Evolutionary conservation across 2,113 vertebrate genomes (phyloP).

Genomic region (Pantherophis guttatus): DNA sequence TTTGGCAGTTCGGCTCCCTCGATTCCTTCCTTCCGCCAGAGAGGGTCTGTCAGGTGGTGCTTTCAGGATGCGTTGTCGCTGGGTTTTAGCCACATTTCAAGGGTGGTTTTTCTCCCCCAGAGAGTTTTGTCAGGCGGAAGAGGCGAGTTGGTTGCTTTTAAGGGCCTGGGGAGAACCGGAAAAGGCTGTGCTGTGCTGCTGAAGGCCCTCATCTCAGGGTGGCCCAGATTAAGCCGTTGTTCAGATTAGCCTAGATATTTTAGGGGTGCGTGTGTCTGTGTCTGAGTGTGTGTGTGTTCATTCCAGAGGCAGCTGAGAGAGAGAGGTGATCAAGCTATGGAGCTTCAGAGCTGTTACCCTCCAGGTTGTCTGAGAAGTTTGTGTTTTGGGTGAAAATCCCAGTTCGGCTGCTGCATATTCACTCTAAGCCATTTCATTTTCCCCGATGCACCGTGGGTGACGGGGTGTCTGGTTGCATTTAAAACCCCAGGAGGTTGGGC

Average conservation of each 20-base stretch:
- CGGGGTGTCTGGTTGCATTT: not conserved
- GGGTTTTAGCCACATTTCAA: rapidly evolving
- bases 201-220: not conserved
- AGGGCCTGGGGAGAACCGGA: rapidly evolving
- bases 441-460: rapidly evolving
- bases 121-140: not conserved
- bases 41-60: not conserved
- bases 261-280: not conserved
- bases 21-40: not conserved
- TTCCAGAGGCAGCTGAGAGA: not conserved
- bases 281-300: not conserved
- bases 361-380: rapidly evolving
- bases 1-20: not conserved
- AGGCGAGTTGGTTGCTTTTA: not conserved
- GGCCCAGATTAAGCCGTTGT: not conserved
- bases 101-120: not conserved
- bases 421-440: not conserved
- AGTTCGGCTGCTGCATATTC: not conserved
- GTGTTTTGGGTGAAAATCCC: not conserved
- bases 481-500: not conserved
- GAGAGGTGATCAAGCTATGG: not conserved
- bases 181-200: rapidly evolving
- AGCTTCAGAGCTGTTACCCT: not conserved
- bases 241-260: not conserved
- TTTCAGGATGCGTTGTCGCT: not conserved